A percentile compares a stretch with the other conserved stretches of the same genome.
These are phyloP conservation scores for Sphaerophoria rueppellii DNA, from an alignment of 2,888 invertebrate species.

Conservation along the genomic window DNA sequence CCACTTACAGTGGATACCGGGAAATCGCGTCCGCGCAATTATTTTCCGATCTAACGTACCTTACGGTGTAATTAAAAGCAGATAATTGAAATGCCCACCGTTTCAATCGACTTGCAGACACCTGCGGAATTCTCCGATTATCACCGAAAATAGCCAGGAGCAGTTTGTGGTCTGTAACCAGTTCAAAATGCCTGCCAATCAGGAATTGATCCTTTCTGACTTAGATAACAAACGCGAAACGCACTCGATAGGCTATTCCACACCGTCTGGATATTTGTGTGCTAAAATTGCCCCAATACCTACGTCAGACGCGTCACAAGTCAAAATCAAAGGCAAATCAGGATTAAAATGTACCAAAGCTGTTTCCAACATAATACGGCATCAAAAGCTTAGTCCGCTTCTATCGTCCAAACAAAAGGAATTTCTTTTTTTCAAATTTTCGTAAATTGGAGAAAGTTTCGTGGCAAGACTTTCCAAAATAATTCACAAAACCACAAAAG, in stretches of 20 bases:
- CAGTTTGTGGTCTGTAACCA: not conserved
- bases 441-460: slow-evolving; percentile 22
- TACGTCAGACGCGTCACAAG: too few species aligned
- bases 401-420: slow-evolving; percentile 18
- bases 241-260: too few species aligned
- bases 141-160: not conserved
- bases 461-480: slow-evolving; percentile 29
- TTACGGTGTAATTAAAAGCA: too few species aligned
- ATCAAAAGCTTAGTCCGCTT: slow-evolving; percentile 14
- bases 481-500: slow-evolving; percentile 60
- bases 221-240: not conserved
- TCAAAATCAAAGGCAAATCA: not conserved
- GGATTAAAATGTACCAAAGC: slow-evolving; percentile 26
- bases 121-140: not conserved
- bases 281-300: too few species aligned
- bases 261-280: too few species aligned
- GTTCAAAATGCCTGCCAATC: not conserved
- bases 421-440: not conserved
- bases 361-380: slow-evolving; percentile 14
- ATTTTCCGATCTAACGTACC: too few species aligned
- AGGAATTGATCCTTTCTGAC: slow-evolving; percentile 13
- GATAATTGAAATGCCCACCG: too few species aligned
- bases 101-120: not conserved
- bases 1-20: too few species aligned
- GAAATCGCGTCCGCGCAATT: too few species aligned